Evolutionary conservation across 2,797 vertebrate genomes (phyloP).

Genomic region (Petrocephalus schoutedeni): DNA sequence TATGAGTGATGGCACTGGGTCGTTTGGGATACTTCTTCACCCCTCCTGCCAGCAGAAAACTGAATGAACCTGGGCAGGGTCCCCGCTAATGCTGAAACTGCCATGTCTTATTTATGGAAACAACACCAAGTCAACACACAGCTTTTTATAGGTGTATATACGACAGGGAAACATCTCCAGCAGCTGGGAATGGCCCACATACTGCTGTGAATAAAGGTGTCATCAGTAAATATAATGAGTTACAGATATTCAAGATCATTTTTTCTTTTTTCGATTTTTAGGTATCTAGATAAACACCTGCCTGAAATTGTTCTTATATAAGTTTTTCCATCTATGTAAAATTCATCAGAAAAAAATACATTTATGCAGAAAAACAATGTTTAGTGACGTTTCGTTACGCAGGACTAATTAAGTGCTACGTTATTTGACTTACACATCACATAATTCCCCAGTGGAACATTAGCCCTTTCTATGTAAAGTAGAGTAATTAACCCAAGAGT

Average conservation of each 20-base stretch:
- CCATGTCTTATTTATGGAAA: neutral
- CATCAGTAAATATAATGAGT: neutral
- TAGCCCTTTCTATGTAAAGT: neutral
- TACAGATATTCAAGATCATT: neutral
- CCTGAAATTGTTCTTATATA: neutral
- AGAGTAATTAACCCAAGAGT: neutral
- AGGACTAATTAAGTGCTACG: neutral
- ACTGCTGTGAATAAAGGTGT: neutral
- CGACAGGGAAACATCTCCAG: neutral
- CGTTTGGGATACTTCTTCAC: neutral
- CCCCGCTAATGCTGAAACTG: neutral
- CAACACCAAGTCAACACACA: neutral
- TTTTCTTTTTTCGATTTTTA: neutral
- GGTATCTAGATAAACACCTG: neutral
- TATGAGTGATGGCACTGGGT: conserved; percentile 15
- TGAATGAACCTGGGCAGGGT: neutral
- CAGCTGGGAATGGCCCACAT: neutral
- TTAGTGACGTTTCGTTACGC: neutral
- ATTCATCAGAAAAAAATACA: neutral
- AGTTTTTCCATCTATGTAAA: neutral
- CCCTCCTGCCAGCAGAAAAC: neutral
- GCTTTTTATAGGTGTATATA: neutral
- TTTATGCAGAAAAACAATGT: neutral
- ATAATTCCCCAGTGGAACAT: neutral
- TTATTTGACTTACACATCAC: neutral